These are phyloP conservation scores for Lampris incognitus DNA, from an alignment of 2,113 vertebrate genomes.

Conservation along the genomic window DNA sequence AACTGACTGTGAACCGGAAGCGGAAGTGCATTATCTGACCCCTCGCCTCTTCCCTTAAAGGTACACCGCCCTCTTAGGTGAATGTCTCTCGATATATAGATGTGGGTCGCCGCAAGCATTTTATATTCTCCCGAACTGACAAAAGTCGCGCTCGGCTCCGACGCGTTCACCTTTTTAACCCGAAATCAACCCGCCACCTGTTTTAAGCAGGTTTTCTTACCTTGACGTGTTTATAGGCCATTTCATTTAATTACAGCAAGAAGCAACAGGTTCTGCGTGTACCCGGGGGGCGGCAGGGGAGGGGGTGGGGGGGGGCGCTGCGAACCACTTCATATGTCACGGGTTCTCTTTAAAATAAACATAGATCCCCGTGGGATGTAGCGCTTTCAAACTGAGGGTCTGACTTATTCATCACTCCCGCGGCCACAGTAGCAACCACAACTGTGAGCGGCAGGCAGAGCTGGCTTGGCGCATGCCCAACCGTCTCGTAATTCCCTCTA, in stretches of 20 bases:
- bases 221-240: conserved; percentile 27
- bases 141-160: too few species aligned
- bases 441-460: conserved; percentile 33
- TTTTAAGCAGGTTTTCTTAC: conserved; percentile 14
- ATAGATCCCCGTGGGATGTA: conserved; percentile 11
- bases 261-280: neutral
- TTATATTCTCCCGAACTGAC: too few species aligned
- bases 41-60: too few species aligned
- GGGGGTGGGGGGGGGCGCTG: neutral
- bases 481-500: conserved; percentile 67
- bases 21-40: too few species aligned
- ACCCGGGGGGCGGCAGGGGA: neutral
- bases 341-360: conserved; percentile 37
- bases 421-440: conserved; percentile 33
- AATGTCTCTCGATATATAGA: too few species aligned
- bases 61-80: too few species aligned
- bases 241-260: conserved; percentile 7
- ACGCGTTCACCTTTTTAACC: neutral
- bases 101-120: too few species aligned
- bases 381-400: conserved; percentile 23
- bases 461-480: conserved; percentile 26
- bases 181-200: conserved; percentile 8
- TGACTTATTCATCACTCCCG: conserved; percentile 13
- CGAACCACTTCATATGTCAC: conserved; percentile 11
- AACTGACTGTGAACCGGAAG: too few species aligned